Evolutionary conservation across 2,797 vertebrate genomes (phyloP).

Genomic region (Eurystomus glaucurus): DNA sequence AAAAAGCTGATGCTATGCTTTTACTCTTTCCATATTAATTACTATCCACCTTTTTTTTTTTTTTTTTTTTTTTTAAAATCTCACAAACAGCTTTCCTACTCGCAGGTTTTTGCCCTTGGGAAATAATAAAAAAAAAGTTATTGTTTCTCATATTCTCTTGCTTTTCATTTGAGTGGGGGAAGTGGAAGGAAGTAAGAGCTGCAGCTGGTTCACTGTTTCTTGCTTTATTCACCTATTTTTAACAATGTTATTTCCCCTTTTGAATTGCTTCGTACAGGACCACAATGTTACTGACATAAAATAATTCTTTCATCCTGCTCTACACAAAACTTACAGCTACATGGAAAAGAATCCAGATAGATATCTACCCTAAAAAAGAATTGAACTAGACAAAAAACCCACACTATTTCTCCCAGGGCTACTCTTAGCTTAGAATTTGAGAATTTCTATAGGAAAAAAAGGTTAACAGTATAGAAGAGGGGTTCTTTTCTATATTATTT

Average conservation of each 20-base stretch:
- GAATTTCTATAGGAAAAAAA: not conserved
- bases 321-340: constrained; percentile 1
- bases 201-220: not conserved
- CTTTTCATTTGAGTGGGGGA: not conserved
- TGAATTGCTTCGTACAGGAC: not conserved
- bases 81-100: not conserved
- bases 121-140: not conserved
- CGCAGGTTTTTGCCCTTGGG: not conserved
- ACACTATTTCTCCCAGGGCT: not conserved
- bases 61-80: not conserved
- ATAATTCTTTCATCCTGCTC: not conserved
- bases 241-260: constrained; percentile 16
- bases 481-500: not conserved
- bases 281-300: constrained; percentile 19
- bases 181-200: not conserved
- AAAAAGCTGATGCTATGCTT: not conserved
- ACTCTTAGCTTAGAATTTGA: not conserved
- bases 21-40: not conserved
- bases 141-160: not conserved
- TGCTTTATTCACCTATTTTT: constrained; percentile 14
- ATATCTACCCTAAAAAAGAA: not conserved
- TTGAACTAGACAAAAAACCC: not conserved
- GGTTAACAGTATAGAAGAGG: not conserved
- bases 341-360: not conserved
- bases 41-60: not conserved